Conservation (phyloP, 53 echinoderm and acorn worm species). For the Luidia sarsii region DNA sequence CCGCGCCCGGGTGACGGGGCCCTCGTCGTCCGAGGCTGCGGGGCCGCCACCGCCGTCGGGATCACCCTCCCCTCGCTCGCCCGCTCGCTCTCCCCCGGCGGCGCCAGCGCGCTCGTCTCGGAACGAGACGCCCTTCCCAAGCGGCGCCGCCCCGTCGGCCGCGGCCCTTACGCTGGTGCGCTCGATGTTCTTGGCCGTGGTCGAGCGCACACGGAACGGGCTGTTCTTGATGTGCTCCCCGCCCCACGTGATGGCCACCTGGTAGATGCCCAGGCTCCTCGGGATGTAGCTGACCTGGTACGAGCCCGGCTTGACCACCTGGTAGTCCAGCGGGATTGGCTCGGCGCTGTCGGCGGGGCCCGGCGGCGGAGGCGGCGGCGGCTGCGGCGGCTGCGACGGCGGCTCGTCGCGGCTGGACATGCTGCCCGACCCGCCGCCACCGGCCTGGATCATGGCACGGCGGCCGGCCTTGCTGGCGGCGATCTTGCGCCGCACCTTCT, state of each 20-base stretch:
- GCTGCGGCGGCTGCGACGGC: neutral
- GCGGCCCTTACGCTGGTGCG: conserved; percentile 12
- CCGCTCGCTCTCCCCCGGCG: no score
- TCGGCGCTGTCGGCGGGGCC: neutral
- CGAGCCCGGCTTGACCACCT: conserved; percentile 76
- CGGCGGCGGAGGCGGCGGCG: conserved; percentile 1
- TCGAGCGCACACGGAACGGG: conserved; percentile 75
- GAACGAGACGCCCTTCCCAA: conserved; percentile 58
- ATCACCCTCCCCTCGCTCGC: neutral
- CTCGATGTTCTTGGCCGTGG: conserved; percentile 51
- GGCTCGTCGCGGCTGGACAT: conserved; percentile 53
- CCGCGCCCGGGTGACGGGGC: conserved; percentile 43
- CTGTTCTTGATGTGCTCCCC: conserved; percentile 94
- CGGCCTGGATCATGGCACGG: neutral
- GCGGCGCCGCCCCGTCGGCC: neutral
- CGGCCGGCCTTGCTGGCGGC: conserved; percentile 32
- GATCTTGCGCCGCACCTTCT: conserved; percentile 69
- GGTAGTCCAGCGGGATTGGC: conserved; percentile 83
- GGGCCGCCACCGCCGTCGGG: neutral
- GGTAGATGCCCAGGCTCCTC: conserved; percentile 55
- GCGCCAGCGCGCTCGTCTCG: conserved; percentile 34
- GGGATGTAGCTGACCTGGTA: conserved; percentile 93
- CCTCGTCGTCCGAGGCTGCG: conserved; percentile 11
- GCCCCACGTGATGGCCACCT: conserved; percentile 85
- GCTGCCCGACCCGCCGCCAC: neutral